These are phyloP conservation scores for Tethya wilhelma DNA, from an alignment of 37 sponge, comb jelly and placozoan species.

Conservation along the genomic window DNA sequence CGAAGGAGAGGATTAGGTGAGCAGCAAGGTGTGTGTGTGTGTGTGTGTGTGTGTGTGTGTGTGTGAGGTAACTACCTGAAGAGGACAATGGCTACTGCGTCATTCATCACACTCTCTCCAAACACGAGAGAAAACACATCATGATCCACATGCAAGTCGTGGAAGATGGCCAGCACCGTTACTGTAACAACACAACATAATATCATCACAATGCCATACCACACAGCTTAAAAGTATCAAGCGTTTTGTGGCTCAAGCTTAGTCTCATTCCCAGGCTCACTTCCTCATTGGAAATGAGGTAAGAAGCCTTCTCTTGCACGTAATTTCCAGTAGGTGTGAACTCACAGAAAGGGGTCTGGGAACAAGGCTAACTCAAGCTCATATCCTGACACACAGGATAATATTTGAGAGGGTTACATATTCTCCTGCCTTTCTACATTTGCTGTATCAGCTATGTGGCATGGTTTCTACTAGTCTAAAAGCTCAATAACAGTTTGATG, in stretches of 20 bases:
- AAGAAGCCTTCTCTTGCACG: background rate
- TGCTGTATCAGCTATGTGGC: too few species aligned
- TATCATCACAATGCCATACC: too few species aligned
- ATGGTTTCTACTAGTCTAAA: too few species aligned
- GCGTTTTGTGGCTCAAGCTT: too few species aligned
- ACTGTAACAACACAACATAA: constrained; percentile 42
- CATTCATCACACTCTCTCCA: constrained; percentile 99
- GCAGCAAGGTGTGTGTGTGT: background rate
- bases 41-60: background rate
- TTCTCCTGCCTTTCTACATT: too few species aligned
- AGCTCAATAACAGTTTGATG: too few species aligned
- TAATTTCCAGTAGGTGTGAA: background rate
- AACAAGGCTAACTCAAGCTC: background rate
- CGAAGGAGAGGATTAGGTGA: background rate
- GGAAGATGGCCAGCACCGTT: constrained; percentile 96
- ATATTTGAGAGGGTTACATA: too few species aligned
- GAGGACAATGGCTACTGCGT: constrained; percentile 98
- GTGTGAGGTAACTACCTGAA: constrained; percentile 52
- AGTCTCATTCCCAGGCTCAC: background rate
- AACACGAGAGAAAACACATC: constrained; percentile 95
- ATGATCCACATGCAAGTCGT: constrained; percentile 94
- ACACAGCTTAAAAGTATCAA: too few species aligned
- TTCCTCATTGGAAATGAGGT: background rate
- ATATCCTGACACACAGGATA: background rate
- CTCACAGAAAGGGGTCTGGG: background rate